phyloP scores from a whole-genome alignment of 2,113 vertebrate genomes.

The Xyrauchen texanus region DNA sequence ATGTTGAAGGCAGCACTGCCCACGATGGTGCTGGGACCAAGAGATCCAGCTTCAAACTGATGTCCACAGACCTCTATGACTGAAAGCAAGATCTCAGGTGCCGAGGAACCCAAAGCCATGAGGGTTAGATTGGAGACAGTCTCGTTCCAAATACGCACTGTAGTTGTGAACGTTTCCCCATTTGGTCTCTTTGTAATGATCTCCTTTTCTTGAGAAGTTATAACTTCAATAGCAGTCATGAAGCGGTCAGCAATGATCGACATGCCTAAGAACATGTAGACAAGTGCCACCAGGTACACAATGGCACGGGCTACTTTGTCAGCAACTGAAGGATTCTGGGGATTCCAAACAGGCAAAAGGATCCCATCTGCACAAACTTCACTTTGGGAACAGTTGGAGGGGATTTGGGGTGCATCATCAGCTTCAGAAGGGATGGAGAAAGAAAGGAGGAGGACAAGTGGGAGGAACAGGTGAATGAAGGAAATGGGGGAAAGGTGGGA shows the following conservation, averaged over 20 bases:
- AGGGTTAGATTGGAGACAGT: slow-evolving; percentile 84
- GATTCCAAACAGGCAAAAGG: slow-evolving; percentile 81
- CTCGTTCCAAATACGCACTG: slow-evolving; percentile 84
- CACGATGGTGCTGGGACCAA: slow-evolving; percentile 84
- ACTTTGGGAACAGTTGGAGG: slow-evolving; percentile 64
- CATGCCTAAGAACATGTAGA: slow-evolving; percentile 86
- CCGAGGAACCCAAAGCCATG: slow-evolving; percentile 83
- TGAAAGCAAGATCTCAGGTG: slow-evolving; percentile 82
- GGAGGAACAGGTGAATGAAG: slow-evolving; percentile 50
- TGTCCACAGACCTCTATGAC: slow-evolving; percentile 85
- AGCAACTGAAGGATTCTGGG: slow-evolving; percentile 81
- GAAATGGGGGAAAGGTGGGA: slow-evolving; percentile 28
- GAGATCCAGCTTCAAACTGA: slow-evolving; percentile 73
- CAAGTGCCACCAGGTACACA: slow-evolving; percentile 82
- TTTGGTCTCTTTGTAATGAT: slow-evolving; percentile 80
- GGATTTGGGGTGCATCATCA: slow-evolving; percentile 4
- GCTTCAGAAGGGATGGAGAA: slow-evolving; percentile 56
- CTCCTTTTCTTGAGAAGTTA: slow-evolving; percentile 83
- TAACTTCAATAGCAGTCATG: slow-evolving; percentile 85
- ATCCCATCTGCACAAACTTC: slow-evolving; percentile 77
- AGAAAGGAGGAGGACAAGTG: slow-evolving; percentile 59
- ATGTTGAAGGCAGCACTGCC: slow-evolving; percentile 86
- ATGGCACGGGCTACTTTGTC: slow-evolving; percentile 83
- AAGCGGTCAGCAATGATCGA: slow-evolving; percentile 84
- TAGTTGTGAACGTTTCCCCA: slow-evolving; percentile 80